Conservation (phyloP, 2,113 vertebrate genomes). For the Entelurus aequoreus region DNA sequence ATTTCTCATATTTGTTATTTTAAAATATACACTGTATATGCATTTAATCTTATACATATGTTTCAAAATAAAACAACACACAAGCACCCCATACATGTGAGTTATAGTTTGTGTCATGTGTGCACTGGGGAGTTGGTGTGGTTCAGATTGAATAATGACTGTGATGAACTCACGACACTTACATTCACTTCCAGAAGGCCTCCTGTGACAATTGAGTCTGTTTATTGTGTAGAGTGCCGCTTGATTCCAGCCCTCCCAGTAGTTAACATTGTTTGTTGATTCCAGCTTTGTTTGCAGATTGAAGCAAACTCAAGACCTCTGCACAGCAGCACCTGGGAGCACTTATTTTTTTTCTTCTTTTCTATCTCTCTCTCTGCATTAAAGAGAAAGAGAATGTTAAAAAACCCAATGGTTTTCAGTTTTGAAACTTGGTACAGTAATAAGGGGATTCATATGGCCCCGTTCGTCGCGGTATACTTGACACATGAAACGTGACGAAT, state of each 20-base stretch:
- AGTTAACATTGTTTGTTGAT: slow-evolving; percentile 40
- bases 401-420: not conserved
- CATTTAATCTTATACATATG: too few species aligned
- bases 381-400: not conserved
- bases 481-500: too few species aligned
- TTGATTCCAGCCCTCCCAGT: slow-evolving; percentile 40
- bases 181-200: slow-evolving; percentile 12
- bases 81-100: too few species aligned
- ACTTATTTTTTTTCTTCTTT: slow-evolving; percentile 30
- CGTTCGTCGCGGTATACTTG: too few species aligned
- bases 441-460: too few species aligned
- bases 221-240: slow-evolving; percentile 36
- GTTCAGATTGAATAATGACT: not conserved
- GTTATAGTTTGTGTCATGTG: too few species aligned
- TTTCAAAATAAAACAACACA: too few species aligned
- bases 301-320: slow-evolving; percentile 35
- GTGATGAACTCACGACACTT: not conserved
- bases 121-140: not conserved
- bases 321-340: slow-evolving; percentile 29
- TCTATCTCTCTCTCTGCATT: slow-evolving; percentile 8
- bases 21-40: not conserved
- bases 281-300: slow-evolving; percentile 34
- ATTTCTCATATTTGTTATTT: not conserved
- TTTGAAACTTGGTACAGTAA: not conserved
- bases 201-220: slow-evolving; percentile 28